Conservation (phyloP, 2,113 vertebrate genomes). For the Ibidorhyncha struthersii region DNA sequence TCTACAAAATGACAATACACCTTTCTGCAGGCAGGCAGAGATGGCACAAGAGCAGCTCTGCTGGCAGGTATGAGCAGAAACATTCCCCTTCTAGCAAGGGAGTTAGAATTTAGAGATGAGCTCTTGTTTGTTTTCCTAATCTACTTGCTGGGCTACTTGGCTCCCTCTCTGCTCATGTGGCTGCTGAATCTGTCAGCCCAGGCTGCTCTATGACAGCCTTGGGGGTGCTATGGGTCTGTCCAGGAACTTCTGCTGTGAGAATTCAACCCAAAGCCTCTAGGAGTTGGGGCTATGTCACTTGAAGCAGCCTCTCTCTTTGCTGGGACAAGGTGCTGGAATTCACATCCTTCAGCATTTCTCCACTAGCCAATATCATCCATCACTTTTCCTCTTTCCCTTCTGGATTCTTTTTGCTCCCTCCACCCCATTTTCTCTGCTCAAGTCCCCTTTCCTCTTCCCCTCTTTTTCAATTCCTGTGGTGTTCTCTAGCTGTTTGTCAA, state of each 20-base stretch:
- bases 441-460: background rate
- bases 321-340: background rate
- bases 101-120: background rate
- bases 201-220: background rate
- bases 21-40: background rate
- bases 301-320: background rate
- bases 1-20: background rate
- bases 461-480: background rate
- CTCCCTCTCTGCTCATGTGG: fast-evolving
- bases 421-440: background rate
- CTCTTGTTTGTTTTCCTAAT: background rate
- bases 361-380: background rate
- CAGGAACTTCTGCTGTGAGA: background rate
- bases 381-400: background rate
- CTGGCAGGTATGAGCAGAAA: background rate
- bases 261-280: background rate
- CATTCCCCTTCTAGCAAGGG: background rate
- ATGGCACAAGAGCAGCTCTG: background rate
- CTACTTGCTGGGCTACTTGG: background rate
- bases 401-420: background rate
- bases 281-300: background rate
- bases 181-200: background rate
- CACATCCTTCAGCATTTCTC: background rate
- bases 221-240: background rate
- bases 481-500: background rate